Evolutionary conservation across 2,113 vertebrate species (phyloP).

Genomic region (Crotalus helleri): DNA sequence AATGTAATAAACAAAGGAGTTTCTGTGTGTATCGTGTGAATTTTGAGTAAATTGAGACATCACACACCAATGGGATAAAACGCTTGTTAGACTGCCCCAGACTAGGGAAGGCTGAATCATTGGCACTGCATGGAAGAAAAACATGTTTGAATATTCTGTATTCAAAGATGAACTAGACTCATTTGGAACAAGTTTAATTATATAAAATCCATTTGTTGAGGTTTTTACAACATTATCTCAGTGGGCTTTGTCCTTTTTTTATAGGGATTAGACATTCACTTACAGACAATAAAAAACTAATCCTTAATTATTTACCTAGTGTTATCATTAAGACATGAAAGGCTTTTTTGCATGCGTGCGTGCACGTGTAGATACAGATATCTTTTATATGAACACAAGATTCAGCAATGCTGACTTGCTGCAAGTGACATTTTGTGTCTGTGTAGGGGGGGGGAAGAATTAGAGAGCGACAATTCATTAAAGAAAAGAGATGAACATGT

Average conservation of each 20-base stretch:
- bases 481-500: not conserved
- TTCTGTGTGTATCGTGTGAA: not conserved
- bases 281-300: not conserved
- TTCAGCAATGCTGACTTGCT: not conserved
- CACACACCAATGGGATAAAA: not conserved
- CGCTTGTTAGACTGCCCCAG: not conserved
- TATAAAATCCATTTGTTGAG: not conserved
- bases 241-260: not conserved
- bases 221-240: not conserved
- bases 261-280: not conserved
- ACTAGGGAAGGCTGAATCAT: not conserved
- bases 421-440: not conserved
- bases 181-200: not conserved
- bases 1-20: not conserved
- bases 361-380: not conserved
- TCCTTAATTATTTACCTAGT: not conserved
- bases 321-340: not conserved
- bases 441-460: not conserved
- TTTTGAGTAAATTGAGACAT: not conserved
- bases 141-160: not conserved
- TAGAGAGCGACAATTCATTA: not conserved
- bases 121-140: not conserved
- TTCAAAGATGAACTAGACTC: not conserved
- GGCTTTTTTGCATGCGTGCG: not conserved
- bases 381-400: not conserved